Conservation (phyloP, 2,113 vertebrate species). For the Osmerus eperlanus region DNA sequence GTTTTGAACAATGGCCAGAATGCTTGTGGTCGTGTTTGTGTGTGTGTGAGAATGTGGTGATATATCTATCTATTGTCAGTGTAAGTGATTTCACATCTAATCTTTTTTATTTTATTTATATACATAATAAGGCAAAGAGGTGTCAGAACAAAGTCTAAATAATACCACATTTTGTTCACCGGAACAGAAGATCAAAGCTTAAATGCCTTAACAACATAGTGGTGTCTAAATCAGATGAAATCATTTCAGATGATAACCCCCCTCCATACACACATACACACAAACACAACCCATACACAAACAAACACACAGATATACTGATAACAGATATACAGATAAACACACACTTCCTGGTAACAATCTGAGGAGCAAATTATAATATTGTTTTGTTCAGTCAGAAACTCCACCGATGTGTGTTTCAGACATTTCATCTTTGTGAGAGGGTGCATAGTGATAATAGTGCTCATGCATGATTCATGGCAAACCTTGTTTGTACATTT, state of each 20-base stretch:
- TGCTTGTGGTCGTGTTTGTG: neutral
- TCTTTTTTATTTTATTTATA: too few relatives aligned
- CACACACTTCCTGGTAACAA: conserved; percentile 2
- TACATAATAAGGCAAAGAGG: too few relatives aligned
- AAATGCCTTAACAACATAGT: too few relatives aligned
- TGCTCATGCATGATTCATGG: conserved; percentile 82
- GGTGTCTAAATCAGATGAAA: conserved; percentile 20
- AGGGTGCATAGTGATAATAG: conserved; percentile 25
- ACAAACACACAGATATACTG: neutral
- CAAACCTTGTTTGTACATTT: conserved; percentile 75
- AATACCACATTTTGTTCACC: too few relatives aligned
- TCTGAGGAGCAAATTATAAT: too few relatives aligned
- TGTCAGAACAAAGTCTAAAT: conserved; percentile 2
- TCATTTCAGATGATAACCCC: conserved; percentile 27
- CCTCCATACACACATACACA: neutral
- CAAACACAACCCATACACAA: neutral
- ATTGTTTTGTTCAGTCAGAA: neutral
- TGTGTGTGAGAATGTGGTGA: neutral
- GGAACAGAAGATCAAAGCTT: too few relatives aligned
- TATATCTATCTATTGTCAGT: too few relatives aligned
- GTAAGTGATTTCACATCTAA: too few relatives aligned
- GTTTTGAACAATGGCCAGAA: conserved; percentile 20
- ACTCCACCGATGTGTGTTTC: neutral
- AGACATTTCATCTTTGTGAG: conserved; percentile 22
- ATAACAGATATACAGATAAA: neutral